Evolutionary conservation across 2,797 vertebrate genomes (phyloP).

Genomic region (Masticophis lateralis): DNA sequence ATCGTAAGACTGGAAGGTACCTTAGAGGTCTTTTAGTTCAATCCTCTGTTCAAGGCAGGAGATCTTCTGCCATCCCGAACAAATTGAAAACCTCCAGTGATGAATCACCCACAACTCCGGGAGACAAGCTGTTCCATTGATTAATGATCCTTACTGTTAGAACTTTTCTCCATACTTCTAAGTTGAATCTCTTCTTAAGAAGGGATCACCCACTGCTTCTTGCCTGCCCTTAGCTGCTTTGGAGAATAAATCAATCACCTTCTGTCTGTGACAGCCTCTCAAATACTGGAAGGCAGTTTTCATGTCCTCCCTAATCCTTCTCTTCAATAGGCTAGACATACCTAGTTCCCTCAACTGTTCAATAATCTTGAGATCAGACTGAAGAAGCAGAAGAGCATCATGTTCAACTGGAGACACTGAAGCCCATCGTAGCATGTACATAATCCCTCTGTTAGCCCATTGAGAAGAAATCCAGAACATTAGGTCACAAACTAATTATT

Average conservation of each 20-base stretch:
- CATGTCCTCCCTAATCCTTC: neutral
- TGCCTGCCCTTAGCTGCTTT: neutral
- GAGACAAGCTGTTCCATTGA: neutral
- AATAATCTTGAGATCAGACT: neutral
- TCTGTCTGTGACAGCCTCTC: neutral
- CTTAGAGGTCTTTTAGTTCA: neutral
- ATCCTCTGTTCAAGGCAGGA: neutral
- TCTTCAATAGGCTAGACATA: neutral
- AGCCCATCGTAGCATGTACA: neutral
- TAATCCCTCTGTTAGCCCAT: neutral
- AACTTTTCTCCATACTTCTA: neutral
- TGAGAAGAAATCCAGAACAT: neutral
- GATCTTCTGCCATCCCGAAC: neutral
- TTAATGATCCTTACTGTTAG: neutral
- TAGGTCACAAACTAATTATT: neutral
- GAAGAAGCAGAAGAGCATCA: neutral
- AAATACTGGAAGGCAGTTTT: neutral
- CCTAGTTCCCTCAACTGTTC: neutral
- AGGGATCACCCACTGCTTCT: neutral
- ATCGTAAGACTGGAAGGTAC: neutral
- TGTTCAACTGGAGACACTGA: neutral
- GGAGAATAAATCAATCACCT: neutral
- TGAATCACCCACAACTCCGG: neutral
- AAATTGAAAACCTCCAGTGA: neutral
- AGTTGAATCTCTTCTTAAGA: neutral